Base-by-base conservation (phyloP, 1,140 invertebrate species). In the Adoxophyes honmai region DNA sequence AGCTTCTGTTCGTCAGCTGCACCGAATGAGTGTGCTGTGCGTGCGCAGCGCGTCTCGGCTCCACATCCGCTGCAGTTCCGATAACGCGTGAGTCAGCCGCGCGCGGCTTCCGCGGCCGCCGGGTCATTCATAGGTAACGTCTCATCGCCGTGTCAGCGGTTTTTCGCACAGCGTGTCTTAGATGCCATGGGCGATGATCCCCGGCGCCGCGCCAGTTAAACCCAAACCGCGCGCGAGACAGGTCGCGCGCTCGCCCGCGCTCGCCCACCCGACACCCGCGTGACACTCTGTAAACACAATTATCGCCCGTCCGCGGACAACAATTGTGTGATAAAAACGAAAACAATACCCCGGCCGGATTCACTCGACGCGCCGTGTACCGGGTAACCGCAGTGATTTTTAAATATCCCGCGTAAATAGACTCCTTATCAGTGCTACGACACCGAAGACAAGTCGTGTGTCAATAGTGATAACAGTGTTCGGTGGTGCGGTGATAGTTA, bases 71-170 rank as follows among this genome's bases (percentile, higher is more conserved):
- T 75, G 71, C 65, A 66, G 63, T 80, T 72, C 76, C 76, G 83
- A 86, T 84, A 86, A 84, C 48, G 66, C 13, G 63, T 86, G 81
- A 86, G 60, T 86, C 83, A 86, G 61, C 62, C 39, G 55, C 56
- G 42, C 42, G 63, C 68, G 70, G 68, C 69, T 64, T 65, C 56
- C 14, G 59, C 60, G 63, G 62, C 13, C 61, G 60, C 51, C 66
- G 63, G 64, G 68, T 72, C 72, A 71, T 66, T 72, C 66, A 64
- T 72, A 57, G 38, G 21, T 56, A 39, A 57, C 11, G 28, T 28
- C 55, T 60, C 60, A 58, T 59, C 60, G 60, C 33, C 38, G 42
- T 60, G 67, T 77, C 73, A 82, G 73, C 75, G 66, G 52, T 69
- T 74, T 73, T 59, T 60, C 63, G 52, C 66, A 56, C 61, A 70